Evolutionary conservation across 2,797 vertebrate species (phyloP).

Genomic region (Serranus cabrilla): DNA sequence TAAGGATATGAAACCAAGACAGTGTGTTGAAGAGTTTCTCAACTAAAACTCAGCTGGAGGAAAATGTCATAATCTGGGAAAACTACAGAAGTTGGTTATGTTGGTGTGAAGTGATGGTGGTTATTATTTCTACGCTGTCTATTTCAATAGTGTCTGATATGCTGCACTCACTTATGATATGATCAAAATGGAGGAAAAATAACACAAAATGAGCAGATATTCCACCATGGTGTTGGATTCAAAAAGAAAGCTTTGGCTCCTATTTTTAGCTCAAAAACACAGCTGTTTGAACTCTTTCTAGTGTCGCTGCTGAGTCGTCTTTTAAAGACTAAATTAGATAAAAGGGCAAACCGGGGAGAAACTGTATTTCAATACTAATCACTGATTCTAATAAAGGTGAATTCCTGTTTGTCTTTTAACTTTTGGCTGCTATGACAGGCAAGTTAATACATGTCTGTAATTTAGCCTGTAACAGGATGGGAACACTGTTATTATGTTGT

Average conservation of each 20-base stretch:
- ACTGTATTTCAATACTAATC: background rate
- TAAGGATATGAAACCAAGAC: slow-evolving; percentile 45
- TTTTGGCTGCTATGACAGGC: too few species aligned
- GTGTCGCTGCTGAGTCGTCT: background rate
- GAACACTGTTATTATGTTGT: too few species aligned
- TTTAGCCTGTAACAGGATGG: too few species aligned
- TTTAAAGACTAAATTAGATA: background rate
- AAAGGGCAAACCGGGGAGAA: background rate
- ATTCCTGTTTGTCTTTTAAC: too few species aligned
- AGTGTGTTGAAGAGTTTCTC: background rate
- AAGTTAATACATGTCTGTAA: too few species aligned
- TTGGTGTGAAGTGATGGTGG: background rate
- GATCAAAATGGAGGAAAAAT: background rate
- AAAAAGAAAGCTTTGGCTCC: background rate
- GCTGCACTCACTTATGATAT: accelerated
- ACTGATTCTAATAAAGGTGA: background rate
- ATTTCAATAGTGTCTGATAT: background rate
- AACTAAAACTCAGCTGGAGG: slow-evolving; percentile 11
- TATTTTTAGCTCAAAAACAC: background rate
- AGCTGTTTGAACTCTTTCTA: background rate
- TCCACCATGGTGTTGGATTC: background rate
- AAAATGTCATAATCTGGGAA: slow-evolving; percentile 2
- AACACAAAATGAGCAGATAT: background rate
- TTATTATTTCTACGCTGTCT: background rate
- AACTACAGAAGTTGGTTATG: background rate